Evolutionary conservation across 2,797 vertebrate genomes (phyloP), one percentile per base, ranked within the genome.

Genomic region (Nyctalus aviator): DNA sequence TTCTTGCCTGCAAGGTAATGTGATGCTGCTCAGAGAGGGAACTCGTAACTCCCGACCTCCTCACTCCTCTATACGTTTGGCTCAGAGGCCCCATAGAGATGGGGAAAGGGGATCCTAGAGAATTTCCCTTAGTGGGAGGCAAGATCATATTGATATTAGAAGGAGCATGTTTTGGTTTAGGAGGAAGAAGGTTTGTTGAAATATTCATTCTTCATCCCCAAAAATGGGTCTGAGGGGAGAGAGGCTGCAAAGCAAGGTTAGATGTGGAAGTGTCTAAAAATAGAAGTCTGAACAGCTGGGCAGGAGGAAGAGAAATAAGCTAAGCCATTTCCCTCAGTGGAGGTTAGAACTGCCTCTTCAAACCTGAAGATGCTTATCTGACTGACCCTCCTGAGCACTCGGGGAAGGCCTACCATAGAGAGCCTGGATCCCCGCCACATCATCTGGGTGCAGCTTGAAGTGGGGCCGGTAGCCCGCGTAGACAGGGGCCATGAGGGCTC

Each of bases 401-500:
- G 64, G 66, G 14, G 14, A 27, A 71, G 3, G 23, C 86, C 98
- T 98, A 99, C 99, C 99, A 7, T 99, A 99, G 25, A 99, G 96
- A 6, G 97, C 96, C 97, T 99, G 99, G 97, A 99, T 99, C 91
- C 99, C 99, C 35, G 82, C 97, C 66, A 99, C 96, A 9, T 99
- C 99, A 79, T 99, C 99, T 0, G 90, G 78, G 92, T 99, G 99
- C 94, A 99, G 98, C 82, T 92, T 98, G 97, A 99, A 99, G 97
- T 98, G 97, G 84, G 93, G 59, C 20, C 93, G 98, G 97, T 99
- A 99, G 44, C 99, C 99, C 20, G 84, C 37, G 88, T 99, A 99
- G 79, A 99, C 93, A 0, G 99, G 98, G 2, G 98, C 99, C 99
- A 99, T 99, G 81, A 99, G 98, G 13, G 99, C 98, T 0, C 92